Conservation (phyloP, 2,113 vertebrate genomes). For the Cyphomyrus discorhynchus region DNA sequence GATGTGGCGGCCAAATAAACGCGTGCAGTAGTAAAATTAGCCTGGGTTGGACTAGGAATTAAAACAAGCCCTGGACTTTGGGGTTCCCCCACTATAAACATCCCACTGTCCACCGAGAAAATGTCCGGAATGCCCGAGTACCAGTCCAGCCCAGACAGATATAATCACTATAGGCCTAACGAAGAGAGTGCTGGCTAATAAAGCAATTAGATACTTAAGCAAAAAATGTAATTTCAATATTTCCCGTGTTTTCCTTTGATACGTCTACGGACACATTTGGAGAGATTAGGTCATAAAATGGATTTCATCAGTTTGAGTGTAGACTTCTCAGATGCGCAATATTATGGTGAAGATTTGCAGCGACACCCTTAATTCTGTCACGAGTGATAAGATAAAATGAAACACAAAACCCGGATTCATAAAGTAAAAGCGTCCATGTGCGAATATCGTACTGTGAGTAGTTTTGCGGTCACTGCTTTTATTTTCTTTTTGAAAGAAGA, state of each 20-base stretch:
- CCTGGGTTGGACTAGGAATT: background rate
- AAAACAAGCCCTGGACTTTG: background rate
- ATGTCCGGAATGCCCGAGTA: background rate
- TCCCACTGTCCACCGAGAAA: background rate
- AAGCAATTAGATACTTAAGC: background rate
- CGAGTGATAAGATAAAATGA: background rate
- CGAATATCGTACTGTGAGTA: background rate
- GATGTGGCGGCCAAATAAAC: background rate
- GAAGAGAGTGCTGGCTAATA: background rate
- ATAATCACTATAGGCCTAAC: background rate
- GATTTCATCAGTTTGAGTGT: background rate
- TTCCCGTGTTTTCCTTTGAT: background rate
- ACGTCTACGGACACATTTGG: background rate
- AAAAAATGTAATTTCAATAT: background rate
- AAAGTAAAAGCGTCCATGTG: background rate
- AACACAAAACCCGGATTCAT: background rate
- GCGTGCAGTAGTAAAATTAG: background rate
- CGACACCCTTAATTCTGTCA: background rate
- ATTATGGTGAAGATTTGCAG: background rate
- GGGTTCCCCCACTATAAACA: background rate
- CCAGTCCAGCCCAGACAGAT: background rate
- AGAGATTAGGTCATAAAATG: background rate
- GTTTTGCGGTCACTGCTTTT: background rate
- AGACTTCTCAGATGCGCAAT: background rate
- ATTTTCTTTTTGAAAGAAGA: background rate